Evolutionary conservation across 2,797 vertebrate species (phyloP), one percentile per base, ranked within the genome.

Genomic region (Clarias platycephalus): DNA sequence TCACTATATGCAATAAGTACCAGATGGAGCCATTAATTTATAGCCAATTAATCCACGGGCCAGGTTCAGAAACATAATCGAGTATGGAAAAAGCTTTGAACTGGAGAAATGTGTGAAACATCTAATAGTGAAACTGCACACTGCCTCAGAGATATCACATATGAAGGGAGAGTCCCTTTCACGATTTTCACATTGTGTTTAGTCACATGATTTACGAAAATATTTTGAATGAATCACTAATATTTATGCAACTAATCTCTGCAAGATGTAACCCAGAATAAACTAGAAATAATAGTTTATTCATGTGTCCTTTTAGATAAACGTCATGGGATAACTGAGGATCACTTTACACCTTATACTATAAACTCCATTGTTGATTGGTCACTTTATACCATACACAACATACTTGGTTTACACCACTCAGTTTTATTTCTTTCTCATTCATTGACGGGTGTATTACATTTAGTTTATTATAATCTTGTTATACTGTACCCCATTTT

Each of bases 161-260:
- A 53, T 53, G 49, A 53, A 53, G 49, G 49, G 49, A 13, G 49
- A 53, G 49, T 13, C 49, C 49, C 12, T 53, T 53, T 13, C 49
- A 53, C 49, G 3, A 53, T 53, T 53, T 53, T 53, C 49, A 13
- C 44, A 28, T 18, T 74, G 28, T 22, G 53, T 58, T 57, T 34
- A 58, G 26, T 10, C 15, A 28, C 26, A 20, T 18, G 49, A 8
- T 31, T 34, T 18, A 40, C 22, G 34, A 1, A 77, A 37, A 60
- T 78, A 40, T 78, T 78, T 62, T 40, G 57, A 78, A 78, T 62
- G n/a, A 77, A 60, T 16, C 22, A 78, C 58, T 40, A 62, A 78
- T 40, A 78, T 62, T 78, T 62, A 37, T 13, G 20, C 58, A 78
- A 26, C 6, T 2, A 40, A 26, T 8, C 75, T 60, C 9, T 58